phyloP scores from a whole-genome alignment of 2,888 invertebrate genomes.

The Ophion ventricosus region DNA sequence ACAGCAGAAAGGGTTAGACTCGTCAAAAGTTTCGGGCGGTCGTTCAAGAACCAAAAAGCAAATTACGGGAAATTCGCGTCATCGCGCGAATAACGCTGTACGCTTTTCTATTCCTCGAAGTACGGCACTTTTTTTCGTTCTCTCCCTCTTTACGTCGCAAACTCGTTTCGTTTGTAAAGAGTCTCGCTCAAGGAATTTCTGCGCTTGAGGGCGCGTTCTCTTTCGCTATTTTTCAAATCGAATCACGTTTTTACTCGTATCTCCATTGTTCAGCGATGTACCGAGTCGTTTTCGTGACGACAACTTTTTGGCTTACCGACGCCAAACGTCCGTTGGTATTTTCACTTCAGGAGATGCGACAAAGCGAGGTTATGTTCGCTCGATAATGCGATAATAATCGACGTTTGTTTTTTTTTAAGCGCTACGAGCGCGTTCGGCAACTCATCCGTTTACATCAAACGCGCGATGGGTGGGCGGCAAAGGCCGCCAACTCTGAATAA shows the following conservation, averaged over 20 bases:
- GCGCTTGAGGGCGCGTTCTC: background rate
- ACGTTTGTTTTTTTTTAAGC: slow-evolving; percentile 33
- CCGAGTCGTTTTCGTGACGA: slow-evolving; percentile 57
- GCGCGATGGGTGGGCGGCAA: no score
- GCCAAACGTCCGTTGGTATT: slow-evolving; percentile 60
- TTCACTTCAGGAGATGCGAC: background rate
- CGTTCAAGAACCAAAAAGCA: slow-evolving; percentile 20
- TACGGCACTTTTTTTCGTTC: background rate
- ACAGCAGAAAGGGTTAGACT: slow-evolving; percentile 37
- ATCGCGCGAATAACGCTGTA: slow-evolving; percentile 29
- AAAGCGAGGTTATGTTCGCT: slow-evolving; percentile 44
- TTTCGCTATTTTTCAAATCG: background rate
- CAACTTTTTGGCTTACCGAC: slow-evolving; percentile 64
- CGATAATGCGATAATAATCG: slow-evolving; percentile 38
- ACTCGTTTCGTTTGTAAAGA: background rate
- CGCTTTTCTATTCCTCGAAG: background rate
- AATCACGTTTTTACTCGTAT: background rate
- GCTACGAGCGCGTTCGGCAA: background rate
- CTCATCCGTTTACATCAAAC: background rate
- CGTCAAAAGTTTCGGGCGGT: slow-evolving; percentile 33
- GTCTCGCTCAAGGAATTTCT: background rate
- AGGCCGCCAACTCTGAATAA: no score
- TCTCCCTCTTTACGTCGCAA: background rate
- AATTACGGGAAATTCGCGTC: slow-evolving; percentile 15
- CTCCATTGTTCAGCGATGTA: slow-evolving; percentile 30